Evolutionary conservation across 2,113 vertebrate species (phyloP).

Genomic region (Andinoacara biseriatus): DNA sequence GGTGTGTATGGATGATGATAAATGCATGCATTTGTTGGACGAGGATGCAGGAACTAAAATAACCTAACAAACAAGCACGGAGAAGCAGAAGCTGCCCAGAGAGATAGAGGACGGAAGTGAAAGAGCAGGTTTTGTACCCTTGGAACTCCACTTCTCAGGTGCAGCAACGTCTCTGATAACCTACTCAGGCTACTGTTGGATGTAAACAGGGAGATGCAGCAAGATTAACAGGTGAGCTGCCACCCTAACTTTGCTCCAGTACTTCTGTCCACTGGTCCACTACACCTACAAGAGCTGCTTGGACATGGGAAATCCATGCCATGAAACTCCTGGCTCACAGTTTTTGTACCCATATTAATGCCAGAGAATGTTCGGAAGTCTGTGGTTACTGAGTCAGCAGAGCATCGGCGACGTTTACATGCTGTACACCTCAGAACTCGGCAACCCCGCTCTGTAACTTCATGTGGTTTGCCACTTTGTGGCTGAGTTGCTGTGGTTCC

Average conservation of each 20-base stretch:
- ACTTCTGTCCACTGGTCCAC: background rate
- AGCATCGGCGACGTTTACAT: too few species aligned
- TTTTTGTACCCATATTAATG: background rate
- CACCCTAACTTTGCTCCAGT: background rate
- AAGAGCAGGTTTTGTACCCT: background rate
- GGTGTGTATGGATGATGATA: background rate
- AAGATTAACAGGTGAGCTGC: background rate
- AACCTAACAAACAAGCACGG: background rate
- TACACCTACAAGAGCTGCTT: background rate
- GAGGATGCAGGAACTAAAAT: background rate
- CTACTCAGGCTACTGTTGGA: background rate
- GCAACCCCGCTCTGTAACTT: too few species aligned
- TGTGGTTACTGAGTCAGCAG: background rate
- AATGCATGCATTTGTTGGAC: background rate
- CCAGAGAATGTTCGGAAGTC: background rate
- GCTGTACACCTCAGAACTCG: too few species aligned
- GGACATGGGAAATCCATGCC: background rate
- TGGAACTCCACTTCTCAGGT: background rate
- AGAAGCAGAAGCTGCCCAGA: background rate
- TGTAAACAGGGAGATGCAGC: background rate
- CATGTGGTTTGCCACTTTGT: too few species aligned
- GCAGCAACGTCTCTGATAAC: background rate
- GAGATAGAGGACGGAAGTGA: accelerated
- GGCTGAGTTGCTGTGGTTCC: background rate
- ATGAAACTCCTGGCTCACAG: background rate